A percentile compares a stretch with the other conserved stretches of the same genome.
phyloP scores from a whole-genome alignment of 1,140 invertebrate species.

The Sarcophaga bullata region DNA sequence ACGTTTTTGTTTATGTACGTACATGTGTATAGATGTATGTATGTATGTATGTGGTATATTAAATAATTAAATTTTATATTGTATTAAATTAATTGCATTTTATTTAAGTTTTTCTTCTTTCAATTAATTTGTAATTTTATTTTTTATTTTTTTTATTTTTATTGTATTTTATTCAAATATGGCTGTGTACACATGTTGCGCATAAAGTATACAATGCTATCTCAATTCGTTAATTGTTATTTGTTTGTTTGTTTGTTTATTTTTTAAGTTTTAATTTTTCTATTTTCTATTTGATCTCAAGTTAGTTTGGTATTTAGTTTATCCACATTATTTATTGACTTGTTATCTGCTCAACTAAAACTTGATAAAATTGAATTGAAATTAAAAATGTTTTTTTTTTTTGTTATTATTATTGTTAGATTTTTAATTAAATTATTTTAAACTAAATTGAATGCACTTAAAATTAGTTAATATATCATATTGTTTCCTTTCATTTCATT shows the following conservation, averaged over 20 bases:
- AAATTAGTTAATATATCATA: conserved; percentile 32
- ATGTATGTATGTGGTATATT: too few species aligned
- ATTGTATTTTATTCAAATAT: conserved; percentile 21
- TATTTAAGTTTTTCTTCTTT: neutral
- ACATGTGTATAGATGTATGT: too few species aligned
- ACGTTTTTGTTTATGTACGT: neutral
- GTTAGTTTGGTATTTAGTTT: neutral
- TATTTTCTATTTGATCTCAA: neutral
- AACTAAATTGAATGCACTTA: conserved; percentile 24
- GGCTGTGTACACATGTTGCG: conserved; percentile 37
- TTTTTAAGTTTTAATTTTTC: neutral
- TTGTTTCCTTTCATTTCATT: conserved; percentile 19
- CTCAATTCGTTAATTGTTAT: neutral
- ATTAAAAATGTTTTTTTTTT: neutral
- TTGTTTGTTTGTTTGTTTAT: conserved; percentile 23
- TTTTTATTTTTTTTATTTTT: conserved; percentile 21
- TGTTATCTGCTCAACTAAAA: conserved; percentile 28
- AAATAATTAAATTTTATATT: conserved; percentile 12
- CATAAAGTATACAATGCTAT: conserved; percentile 38
- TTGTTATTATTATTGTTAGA: neutral
- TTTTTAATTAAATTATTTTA: conserved; percentile 24
- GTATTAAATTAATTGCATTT: conserved; percentile 37
- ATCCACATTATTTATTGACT: neutral
- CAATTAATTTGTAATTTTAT: conserved; percentile 1
- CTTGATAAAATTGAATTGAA: neutral